Evolutionary conservation across 1,140 invertebrate species (phyloP), one percentile per base, ranked within the genome.

Genomic region (Drosophila parabipectinata): DNA sequence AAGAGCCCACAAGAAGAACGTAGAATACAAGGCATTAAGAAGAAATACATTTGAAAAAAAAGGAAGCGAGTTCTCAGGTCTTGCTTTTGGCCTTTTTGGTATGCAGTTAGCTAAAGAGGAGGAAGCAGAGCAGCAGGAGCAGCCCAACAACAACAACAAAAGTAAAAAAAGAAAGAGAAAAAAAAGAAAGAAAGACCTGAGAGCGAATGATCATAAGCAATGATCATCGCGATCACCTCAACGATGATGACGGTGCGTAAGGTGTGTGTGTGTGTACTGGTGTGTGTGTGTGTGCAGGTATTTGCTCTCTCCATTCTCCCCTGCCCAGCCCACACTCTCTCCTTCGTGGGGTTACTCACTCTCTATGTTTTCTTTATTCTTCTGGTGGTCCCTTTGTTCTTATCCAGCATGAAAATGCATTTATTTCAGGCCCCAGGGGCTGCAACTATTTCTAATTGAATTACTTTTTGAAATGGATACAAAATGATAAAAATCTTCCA

Each of bases 1-100:
- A 32, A 59, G 39, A 51, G 47, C 14, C 50, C 51, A 32, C 28
- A 32, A 55, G 51, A 59, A 68, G 55, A 67, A 75, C 71, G 61
- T 74, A 75, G 53, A 76, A 60, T 14, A 44, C 41, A 44, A 44
- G 41, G 41, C 14, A 44, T 14, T 18, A 3, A 44, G 41, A 44
- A 44, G 41, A 44, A 44, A 44, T 76, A 76, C 62, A 60, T 76
- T 85, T 85, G 82, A 88, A 85, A 82, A 84, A 68, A 85, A 85
- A 85, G 82, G 82, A 87, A 85, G 82, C 82, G 57, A 72, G 81
- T 83, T 78, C 54, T 54, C 34, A 18, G 44, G 50, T 24, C 21
- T 51, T 71, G 41, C 21, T 32, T 21, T 26, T 34, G 45, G 50
- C 57, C 50, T 60, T 51, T 51, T 74, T 74, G 59, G 72, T 74